Evolutionary conservation across 2,888 invertebrate genomes (phyloP).

Genomic region (Thera obeliscata): DNA sequence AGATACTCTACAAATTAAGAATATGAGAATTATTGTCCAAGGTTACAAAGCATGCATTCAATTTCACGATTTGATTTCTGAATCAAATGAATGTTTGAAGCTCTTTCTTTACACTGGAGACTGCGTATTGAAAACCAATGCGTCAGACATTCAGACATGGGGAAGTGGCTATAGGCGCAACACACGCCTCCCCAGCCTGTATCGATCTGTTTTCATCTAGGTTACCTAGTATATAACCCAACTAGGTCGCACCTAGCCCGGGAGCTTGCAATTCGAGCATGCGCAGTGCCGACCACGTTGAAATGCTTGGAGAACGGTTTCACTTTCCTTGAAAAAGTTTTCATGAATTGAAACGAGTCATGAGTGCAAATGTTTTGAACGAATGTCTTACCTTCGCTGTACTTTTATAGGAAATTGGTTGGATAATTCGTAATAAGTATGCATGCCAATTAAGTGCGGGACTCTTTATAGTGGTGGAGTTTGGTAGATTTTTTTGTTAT

Average conservation of each 20-base stretch:
- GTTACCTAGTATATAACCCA: conserved; percentile 37
- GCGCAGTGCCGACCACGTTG: conserved; percentile 26
- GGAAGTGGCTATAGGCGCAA: background rate
- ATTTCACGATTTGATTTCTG: background rate
- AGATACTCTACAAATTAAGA: too few relatives aligned
- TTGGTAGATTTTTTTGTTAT: too few relatives aligned
- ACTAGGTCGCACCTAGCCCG: conserved; percentile 38
- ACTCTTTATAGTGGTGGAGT: too few relatives aligned
- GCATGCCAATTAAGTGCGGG: too few relatives aligned
- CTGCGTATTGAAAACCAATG: background rate
- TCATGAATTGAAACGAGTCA: background rate
- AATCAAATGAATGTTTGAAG: background rate
- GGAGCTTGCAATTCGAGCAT: conserved; percentile 42
- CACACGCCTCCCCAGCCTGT: conserved; percentile 3
- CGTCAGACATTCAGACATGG: background rate
- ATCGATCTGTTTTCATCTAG: conserved; percentile 43
- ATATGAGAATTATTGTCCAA: too few relatives aligned
- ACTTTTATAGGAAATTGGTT: too few relatives aligned
- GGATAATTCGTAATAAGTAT: too few relatives aligned
- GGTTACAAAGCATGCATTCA: too few relatives aligned
- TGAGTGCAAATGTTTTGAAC: background rate
- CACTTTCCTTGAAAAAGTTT: conserved; percentile 15
- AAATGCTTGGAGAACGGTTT: conserved; percentile 4
- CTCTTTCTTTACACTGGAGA: background rate
- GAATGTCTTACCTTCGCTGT: background rate